Evolutionary conservation across 2,797 vertebrate genomes (phyloP), one percentile per base, ranked within the genome.

Genomic region (Coluber constrictor): DNA sequence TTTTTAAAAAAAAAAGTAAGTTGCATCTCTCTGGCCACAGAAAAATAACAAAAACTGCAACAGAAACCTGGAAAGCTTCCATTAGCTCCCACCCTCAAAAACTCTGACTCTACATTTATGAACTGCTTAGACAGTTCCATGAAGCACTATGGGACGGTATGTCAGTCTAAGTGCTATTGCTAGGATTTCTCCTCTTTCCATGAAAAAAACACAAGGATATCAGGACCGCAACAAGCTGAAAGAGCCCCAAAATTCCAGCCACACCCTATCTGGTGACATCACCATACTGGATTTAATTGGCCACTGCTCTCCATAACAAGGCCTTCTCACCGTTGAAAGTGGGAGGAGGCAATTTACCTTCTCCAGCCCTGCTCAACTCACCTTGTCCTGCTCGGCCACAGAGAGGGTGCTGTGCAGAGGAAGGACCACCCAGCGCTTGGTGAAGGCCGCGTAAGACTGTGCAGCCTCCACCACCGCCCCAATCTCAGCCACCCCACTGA

Each of bases 401-500:
- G 99, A 99, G 29, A 99, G 98, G 2, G 98, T 98, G 92, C 99
- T 99, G 97, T 99, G 99, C 86, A 99, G 96, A 0, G 99, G 98
- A 25, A 99, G 95, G 51, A 99, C 97, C 1, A 99, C 98, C 99
- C 99, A 99, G 94, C 98, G 98, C 15, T 96, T 96, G 0, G 98
- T 99, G 95, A 97, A 98, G 0, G 97, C 96, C 90, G 98, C 99
- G 0, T 99, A 99, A 1, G 98, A 61, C 97, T 99, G 98, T 20
- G 98, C 98, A 0, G 98, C 98, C 87, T 99, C 98, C 88, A 98
- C 97, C 90, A 99, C 98, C 0, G 98, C 95, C 10, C 97, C 96
- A 47, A 99, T 99, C 96, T 99, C 99, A 0, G 99, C 98, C 96
- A 98, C 98, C 0, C 99, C 99, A 0, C 99, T 99, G 32, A 99